Evolutionary conservation across 2,888 invertebrate species (phyloP).

Genomic region (Acanthopleura granulata): DNA sequence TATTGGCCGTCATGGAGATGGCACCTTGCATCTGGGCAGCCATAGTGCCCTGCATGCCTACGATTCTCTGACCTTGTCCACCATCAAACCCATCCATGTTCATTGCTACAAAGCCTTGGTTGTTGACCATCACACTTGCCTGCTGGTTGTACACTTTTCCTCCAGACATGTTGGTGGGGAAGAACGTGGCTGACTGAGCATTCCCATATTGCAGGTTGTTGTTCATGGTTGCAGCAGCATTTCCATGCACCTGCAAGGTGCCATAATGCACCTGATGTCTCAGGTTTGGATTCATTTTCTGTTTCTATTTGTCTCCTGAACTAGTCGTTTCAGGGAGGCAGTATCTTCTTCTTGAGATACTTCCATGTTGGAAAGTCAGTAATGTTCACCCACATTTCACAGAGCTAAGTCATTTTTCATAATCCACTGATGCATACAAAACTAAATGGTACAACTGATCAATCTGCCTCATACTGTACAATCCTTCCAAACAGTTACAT

Average conservation of each 20-base stretch:
- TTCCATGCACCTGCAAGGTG: not conserved
- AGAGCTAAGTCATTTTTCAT: not conserved
- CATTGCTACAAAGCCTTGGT: slow-evolving; percentile 11
- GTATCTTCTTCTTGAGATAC: not conserved
- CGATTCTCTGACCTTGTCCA: slow-evolving; percentile 9
- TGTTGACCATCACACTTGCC: slow-evolving; percentile 6
- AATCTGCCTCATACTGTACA: too few relatives aligned
- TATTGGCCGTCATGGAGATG: slow-evolving; percentile 1
- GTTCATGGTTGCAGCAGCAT: slow-evolving; percentile 16
- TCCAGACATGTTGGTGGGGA: slow-evolving; percentile 8
- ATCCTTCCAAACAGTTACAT: too few relatives aligned
- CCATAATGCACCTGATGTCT: slow-evolving; percentile 20
- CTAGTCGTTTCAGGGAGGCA: not conserved
- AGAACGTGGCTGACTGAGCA: slow-evolving; percentile 5
- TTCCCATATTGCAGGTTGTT: slow-evolving; percentile 14
- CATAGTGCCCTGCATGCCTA: slow-evolving; percentile 19
- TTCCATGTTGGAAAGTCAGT: not conserved
- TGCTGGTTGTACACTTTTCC: slow-evolving; percentile 10
- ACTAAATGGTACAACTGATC: too few relatives aligned
- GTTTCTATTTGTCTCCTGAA: not conserved
- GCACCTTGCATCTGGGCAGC: slow-evolving; percentile 19
- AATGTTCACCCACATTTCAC: slow-evolving; percentile 3
- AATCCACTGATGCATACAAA: too few relatives aligned
- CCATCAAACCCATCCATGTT: slow-evolving; percentile 16
- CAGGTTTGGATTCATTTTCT: slow-evolving; percentile 10